Conservation (phyloP, 1,140 invertebrate species). For the Dreissena polymorpha region DNA sequence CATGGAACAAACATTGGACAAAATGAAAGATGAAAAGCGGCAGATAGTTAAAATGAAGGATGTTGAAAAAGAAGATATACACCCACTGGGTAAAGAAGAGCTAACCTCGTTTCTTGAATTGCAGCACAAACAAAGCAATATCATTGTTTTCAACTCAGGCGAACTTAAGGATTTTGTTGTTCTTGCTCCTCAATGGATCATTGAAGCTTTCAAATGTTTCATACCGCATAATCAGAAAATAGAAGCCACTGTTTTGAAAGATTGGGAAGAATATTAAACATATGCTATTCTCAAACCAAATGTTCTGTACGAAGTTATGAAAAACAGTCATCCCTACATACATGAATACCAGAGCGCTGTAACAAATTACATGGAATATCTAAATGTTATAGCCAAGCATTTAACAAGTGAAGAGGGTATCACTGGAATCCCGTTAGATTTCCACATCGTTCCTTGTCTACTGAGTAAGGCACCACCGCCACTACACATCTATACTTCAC, state of each 20-base stretch:
- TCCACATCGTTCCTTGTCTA: constrained; percentile 30
- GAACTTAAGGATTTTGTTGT: constrained; percentile 14
- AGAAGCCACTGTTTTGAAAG: background rate
- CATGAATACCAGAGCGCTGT: constrained; percentile 4
- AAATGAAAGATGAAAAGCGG: constrained; percentile 9
- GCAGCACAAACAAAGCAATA: constrained; percentile 23
- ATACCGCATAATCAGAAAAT: constrained; percentile 20
- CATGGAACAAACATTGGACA: constrained; percentile 9
- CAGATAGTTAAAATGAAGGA: constrained; percentile 30
- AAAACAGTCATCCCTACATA: constrained; percentile 2
- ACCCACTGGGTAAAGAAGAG: constrained; percentile 3
- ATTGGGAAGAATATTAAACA: constrained; percentile 19
- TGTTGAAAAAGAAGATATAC: background rate
- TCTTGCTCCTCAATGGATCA: constrained; percentile 39
- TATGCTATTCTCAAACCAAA: constrained; percentile 11
- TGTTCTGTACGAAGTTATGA: constrained; percentile 34
- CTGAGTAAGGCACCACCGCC: background rate
- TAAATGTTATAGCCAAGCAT: constrained; percentile 33
- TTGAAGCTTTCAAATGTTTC: constrained; percentile 44
- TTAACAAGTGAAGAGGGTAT: background rate
- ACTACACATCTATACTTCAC: background rate
- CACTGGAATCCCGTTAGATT: background rate
- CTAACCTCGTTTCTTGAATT: constrained; percentile 18
- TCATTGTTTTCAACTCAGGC: constrained; percentile 23
- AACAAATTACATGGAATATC: constrained; percentile 33